Evolutionary conservation across 2,797 vertebrate species (phyloP), one percentile per base, ranked within the genome.

Genomic region (Oreochromis mossambicus): DNA sequence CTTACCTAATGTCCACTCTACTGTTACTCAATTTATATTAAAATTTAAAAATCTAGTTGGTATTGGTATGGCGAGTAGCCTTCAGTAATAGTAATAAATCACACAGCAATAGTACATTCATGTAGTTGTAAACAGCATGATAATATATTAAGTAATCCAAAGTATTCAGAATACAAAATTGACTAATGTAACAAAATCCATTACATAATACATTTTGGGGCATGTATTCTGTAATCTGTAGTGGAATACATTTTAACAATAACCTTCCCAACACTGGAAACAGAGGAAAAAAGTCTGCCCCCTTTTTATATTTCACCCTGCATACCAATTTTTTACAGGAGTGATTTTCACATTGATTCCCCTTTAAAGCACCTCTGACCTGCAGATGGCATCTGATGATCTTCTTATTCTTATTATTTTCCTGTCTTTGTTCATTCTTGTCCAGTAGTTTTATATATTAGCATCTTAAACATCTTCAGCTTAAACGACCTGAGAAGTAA

Each of bases 101-200:
- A 52, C 48, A 50, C 50, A 52, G 50, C 0, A 52, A 52, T 21
- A 52, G 50, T 1, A 52, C 19, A 52, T 52, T 52, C 50, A 52
- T 52, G 3, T 52, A 21, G 0, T 21, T 52, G 50, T n/a, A 51
- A n/a, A 51, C 0, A 10, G 9, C 50, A 0, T 52, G 50, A 52
- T 11, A 21, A 6, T 52, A 52, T 11, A 4, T 52, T 11, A 52
- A 6, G 50, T 52, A 52, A 52, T 52, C 50, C n/a, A 21, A 52
- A 52, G n/a, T 11, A 52, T 52, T 21, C 9, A 0, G 19, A 52
- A 52, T 52, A 52, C 50, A 0, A 11, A 19, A 52, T 52, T 52
- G 3, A 52, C 19, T 52, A 21, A 52, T 0, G 1, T 52, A 52
- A 11, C 0, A 5, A 9, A 52, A 21, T 21, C 21, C 5, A 0